Percentiles rank a stretch among this genome's conserved stretches.
phyloP scores from a whole-genome alignment of 1,140 invertebrate genomes.

The Teleogryllus occipitalis region DNA sequence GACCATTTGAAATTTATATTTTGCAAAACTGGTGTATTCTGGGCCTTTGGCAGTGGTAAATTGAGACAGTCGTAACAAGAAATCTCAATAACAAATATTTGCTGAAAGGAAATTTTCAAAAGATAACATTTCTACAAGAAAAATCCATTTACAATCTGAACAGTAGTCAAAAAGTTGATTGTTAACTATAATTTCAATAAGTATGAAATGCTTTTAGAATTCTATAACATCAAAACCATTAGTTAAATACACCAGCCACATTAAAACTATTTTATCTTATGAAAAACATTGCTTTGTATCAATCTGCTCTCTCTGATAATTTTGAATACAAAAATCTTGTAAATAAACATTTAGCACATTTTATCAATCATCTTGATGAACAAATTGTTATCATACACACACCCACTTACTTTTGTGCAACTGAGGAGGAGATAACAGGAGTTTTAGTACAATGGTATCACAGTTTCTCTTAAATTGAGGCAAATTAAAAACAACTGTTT shows the following conservation, averaged over 20 bases:
- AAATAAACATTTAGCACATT: neutral
- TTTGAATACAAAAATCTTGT: neutral
- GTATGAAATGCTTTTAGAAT: neutral
- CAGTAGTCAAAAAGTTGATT: neutral
- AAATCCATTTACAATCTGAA: neutral
- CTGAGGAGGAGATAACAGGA: neutral
- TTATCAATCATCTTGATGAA: neutral
- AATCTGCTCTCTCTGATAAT: neutral
- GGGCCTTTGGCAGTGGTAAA: neutral
- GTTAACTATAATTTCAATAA: neutral
- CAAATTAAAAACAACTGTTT: neutral
- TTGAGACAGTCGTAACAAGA: neutral
- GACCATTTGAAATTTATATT: neutral
- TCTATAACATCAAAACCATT: neutral
- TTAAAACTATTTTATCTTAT: neutral
- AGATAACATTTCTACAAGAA: neutral
- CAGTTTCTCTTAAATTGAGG: neutral
- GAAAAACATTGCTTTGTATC: neutral
- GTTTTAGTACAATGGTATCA: slow-evolving; percentile 5
- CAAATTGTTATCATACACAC: neutral
- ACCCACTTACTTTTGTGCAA: neutral
- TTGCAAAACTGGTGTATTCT: neutral
- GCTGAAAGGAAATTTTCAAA: neutral
- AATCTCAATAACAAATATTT: neutral
- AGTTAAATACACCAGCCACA: neutral